Evolutionary conservation across 1,140 invertebrate species (phyloP).

Genomic region (Steinernema khuongi): DNA sequence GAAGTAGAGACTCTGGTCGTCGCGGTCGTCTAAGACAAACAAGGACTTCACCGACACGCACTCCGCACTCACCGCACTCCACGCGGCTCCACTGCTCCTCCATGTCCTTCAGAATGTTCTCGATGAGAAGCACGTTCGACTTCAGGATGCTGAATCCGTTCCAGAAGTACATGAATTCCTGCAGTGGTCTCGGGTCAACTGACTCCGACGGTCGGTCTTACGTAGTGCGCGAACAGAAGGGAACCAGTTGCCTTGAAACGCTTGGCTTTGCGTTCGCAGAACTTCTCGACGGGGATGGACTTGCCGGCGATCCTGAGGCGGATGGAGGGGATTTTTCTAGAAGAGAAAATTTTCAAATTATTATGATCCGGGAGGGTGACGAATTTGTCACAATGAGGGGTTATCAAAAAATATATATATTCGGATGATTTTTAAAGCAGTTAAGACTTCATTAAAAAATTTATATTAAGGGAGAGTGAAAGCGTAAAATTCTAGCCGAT

Average conservation of each 20-base stretch:
- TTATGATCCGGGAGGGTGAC: too few species aligned
- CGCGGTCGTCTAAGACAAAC: slow-evolving; percentile 63
- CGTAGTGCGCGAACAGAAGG: slow-evolving; percentile 71
- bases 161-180: slow-evolving; percentile 86
- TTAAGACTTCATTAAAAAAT: too few species aligned
- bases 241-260: slow-evolving; percentile 71
- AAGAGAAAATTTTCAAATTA: too few species aligned
- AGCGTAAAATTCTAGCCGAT: too few species aligned
- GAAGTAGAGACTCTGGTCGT: slow-evolving; percentile 73
- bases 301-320: slow-evolving; percentile 89
- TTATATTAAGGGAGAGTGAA: too few species aligned
- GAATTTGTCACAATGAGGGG: too few species aligned
- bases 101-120: slow-evolving; percentile 70
- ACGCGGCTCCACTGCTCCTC: slow-evolving; percentile 34
- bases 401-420: too few species aligned
- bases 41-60: slow-evolving; percentile 15
- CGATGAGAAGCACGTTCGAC: slow-evolving; percentile 67
- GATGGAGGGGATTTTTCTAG: slow-evolving; percentile 71
- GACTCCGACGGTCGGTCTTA: slow-evolving; percentile 61
- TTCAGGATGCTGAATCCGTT: slow-evolving; percentile 81
- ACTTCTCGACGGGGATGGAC: slow-evolving; percentile 92
- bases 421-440: too few species aligned
- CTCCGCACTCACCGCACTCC: background rate
- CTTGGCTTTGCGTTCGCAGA: slow-evolving; percentile 76
- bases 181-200: slow-evolving; percentile 24